Evolutionary conservation across 2,113 vertebrate genomes (phyloP).

Genomic region (Alethe castanea): DNA sequence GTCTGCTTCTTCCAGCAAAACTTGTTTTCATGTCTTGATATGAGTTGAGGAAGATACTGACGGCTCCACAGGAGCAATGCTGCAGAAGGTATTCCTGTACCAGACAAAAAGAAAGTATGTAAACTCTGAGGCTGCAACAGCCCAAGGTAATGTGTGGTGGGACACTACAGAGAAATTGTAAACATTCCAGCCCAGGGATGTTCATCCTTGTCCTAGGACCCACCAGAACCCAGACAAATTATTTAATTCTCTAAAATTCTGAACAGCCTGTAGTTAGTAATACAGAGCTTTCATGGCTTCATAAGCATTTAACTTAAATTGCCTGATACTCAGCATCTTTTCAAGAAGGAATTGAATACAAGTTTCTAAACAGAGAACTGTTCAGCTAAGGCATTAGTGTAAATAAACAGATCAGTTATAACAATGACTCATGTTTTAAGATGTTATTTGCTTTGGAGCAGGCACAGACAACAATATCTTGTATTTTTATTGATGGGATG

Average conservation of each 20-base stretch:
- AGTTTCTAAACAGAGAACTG: not conserved
- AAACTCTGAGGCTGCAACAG: not conserved
- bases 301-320: not conserved
- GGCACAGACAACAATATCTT: not conserved
- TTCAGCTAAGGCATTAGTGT: not conserved
- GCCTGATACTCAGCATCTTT: not conserved
- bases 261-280: not conserved
- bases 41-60: slow-evolving; percentile 64
- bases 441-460: slow-evolving; percentile 10
- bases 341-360: not conserved
- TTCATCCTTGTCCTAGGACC: not conserved
- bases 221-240: not conserved
- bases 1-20: slow-evolving; percentile 68
- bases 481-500: not conserved
- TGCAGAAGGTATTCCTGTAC: slow-evolving; percentile 81
- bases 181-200: not conserved
- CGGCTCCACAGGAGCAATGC: slow-evolving; percentile 83
- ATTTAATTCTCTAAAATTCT: not conserved
- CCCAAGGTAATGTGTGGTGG: not conserved
- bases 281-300: not conserved
- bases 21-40: slow-evolving; percentile 72
- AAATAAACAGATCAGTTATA: not conserved
- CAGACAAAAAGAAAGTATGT: not conserved
- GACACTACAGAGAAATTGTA: not conserved
- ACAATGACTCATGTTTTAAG: not conserved